Conservation (phyloP, 2,113 vertebrate genomes). For the Catharus fuscescens region DNA sequence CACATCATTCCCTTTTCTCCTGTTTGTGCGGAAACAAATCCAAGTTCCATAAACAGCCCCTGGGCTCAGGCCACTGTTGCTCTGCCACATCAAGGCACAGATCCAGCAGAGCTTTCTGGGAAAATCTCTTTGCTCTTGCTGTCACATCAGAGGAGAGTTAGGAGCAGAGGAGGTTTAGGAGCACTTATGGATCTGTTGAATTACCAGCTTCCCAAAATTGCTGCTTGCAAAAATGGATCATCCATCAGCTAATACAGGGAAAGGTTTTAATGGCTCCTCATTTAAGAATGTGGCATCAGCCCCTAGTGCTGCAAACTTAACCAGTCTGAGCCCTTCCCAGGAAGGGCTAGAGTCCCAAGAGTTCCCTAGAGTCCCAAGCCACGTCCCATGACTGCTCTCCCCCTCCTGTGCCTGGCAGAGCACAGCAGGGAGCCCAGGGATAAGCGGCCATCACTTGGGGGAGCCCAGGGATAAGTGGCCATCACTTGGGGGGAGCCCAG, state of each 20-base stretch:
- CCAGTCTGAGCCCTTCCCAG: neutral
- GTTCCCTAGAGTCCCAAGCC: neutral
- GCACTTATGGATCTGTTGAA: neutral
- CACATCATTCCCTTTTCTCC: neutral
- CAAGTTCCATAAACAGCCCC: neutral
- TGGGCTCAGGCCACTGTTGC: neutral
- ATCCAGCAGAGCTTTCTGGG: neutral
- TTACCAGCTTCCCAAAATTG: neutral
- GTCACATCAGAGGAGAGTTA: neutral
- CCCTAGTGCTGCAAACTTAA: neutral
- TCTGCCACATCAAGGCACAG: neutral
- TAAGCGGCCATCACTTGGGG: neutral
- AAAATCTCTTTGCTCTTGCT: neutral
- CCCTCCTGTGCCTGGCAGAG: neutral
- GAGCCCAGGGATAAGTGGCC: no score
- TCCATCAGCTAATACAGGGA: neutral
- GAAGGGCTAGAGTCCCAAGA: accelerated
- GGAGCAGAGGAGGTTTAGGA: neutral
- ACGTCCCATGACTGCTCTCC: neutral
- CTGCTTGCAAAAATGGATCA: neutral
- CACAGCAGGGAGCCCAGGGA: neutral
- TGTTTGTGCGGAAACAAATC: neutral
- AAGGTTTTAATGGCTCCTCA: neutral
- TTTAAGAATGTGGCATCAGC: neutral
- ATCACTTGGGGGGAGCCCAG: neutral